phyloP scores from a whole-genome alignment of 2,113 vertebrate species.

The Leptobrachium ailaonicum region DNA sequence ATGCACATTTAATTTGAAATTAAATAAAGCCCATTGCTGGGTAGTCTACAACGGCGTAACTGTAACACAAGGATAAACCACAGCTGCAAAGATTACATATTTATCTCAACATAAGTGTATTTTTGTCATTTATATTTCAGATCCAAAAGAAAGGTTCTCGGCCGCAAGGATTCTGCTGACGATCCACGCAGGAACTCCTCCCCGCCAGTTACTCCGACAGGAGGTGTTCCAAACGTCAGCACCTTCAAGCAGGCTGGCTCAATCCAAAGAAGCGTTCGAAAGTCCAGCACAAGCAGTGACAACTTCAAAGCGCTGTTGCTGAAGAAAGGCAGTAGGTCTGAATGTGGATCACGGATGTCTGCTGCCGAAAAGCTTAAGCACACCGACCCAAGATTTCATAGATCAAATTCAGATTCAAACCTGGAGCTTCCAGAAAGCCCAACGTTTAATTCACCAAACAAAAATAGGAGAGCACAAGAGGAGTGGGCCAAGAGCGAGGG shows the following conservation, averaged over 20 bases:
- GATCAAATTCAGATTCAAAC: conserved; percentile 69
- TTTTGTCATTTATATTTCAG: conserved; percentile 61
- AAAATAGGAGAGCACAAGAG: conserved; percentile 73
- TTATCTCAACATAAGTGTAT: conserved; percentile 13
- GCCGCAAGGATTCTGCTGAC: conserved; percentile 91
- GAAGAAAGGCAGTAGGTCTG: conserved; percentile 90
- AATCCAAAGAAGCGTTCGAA: conserved; percentile 89
- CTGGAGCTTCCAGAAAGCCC: conserved; percentile 64
- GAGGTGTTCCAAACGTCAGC: conserved; percentile 62
- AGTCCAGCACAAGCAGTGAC: conserved; percentile 93
- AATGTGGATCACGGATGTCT: conserved; percentile 90
- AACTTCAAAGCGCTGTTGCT: conserved; percentile 97
- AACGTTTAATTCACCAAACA: conserved; percentile 66
- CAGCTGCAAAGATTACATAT: neutral
- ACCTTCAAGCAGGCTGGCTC: conserved; percentile 79
- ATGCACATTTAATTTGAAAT: conserved; percentile 19
- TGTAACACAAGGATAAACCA: neutral
- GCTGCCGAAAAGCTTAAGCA: conserved; percentile 92
- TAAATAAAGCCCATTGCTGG: neutral
- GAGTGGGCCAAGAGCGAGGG: conserved; percentile 87
- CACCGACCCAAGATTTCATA: conserved; percentile 86
- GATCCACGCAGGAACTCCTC: conserved; percentile 82
- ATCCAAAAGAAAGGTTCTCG: conserved; percentile 96
- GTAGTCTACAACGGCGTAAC: neutral
- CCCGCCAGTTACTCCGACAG: conserved; percentile 84